A percentile compares a stretch with the other conserved stretches of the same genome.
Conservation (phyloP, 37 sponge, comb jelly and placozoan genomes). For the Beroe forskalii region DNA sequence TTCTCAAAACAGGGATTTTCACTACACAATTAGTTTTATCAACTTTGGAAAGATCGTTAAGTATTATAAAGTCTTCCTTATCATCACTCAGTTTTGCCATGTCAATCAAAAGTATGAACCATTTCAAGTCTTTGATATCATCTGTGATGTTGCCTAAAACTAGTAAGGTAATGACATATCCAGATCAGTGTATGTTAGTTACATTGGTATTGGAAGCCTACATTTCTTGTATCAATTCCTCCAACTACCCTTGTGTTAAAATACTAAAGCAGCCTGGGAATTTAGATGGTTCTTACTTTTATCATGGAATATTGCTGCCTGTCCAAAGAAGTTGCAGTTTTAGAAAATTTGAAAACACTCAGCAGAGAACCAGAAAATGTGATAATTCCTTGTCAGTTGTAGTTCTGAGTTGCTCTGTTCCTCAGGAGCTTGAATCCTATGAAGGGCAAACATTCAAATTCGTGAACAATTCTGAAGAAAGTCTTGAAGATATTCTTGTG, state of each 20-base stretch:
- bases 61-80: not conserved
- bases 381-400: not conserved
- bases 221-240: conserved; percentile 6
- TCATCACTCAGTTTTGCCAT: not conserved
- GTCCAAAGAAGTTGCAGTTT: not conserved
- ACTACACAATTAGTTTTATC: not conserved
- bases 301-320: conserved; percentile 33
- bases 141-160: conserved; percentile 11
- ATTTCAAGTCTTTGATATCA: not conserved
- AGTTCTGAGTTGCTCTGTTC: conserved; percentile 9
- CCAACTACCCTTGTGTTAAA: conserved; percentile 31
- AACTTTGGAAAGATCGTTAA: not conserved
- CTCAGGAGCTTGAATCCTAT: conserved; percentile 26
- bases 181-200: not conserved
- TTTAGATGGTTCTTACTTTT: not conserved
- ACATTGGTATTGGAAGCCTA: conserved; percentile 7
- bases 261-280: not conserved
- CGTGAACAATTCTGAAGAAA: not conserved
- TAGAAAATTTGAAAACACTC: not conserved
- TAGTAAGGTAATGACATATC: not conserved
- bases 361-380: not conserved
- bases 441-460: conserved; percentile 50
- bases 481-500: not conserved
- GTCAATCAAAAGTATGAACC: not conserved
- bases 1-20: not conserved